Evolutionary conservation across 2,888 invertebrate genomes (phyloP).

Genomic region (Lycocerus yunnanus): DNA sequence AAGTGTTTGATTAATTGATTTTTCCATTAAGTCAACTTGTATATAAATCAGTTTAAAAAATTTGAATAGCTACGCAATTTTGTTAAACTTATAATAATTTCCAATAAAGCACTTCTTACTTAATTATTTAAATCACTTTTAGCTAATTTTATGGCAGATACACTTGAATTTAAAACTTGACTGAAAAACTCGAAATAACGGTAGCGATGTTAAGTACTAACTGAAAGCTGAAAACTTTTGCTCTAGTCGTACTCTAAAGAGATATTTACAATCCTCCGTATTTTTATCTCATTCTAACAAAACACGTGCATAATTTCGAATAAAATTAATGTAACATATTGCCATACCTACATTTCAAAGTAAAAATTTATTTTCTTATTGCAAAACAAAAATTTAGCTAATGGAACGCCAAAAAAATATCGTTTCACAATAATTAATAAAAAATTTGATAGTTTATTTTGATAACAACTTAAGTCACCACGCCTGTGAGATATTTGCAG

Average conservation of each 20-base stretch:
- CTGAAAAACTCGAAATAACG: conserved; percentile 14
- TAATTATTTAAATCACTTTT: not conserved
- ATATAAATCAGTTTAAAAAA: not conserved
- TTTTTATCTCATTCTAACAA: conserved; percentile 22
- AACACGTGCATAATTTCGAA: conserved; percentile 18
- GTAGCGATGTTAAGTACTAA: conserved; percentile 5
- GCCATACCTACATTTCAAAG: not conserved
- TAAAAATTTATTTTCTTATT: conserved; percentile 1
- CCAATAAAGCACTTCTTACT: not conserved
- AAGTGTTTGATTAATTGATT: not conserved
- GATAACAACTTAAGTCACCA: conserved; percentile 15
- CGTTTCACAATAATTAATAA: not conserved
- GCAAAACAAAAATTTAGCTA: not conserved
- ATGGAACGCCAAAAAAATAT: not conserved
- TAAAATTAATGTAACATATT: not conserved
- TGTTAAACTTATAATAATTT: not conserved
- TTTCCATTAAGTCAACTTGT: not conserved
- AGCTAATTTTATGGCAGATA: not conserved
- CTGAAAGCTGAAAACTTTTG: conserved; percentile 25
- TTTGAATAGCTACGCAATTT: not conserved
- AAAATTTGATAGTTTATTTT: not conserved
- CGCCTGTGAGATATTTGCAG: conserved; percentile 16
- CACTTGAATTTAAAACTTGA: not conserved
- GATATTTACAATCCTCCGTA: conserved; percentile 10
- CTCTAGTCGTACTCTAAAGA: not conserved